Percentiles rank a stretch among this genome's conserved stretches.
Evolutionary conservation across 2,888 invertebrate genomes (phyloP).

Genomic region (Ornithoptera alexandrae): DNA sequence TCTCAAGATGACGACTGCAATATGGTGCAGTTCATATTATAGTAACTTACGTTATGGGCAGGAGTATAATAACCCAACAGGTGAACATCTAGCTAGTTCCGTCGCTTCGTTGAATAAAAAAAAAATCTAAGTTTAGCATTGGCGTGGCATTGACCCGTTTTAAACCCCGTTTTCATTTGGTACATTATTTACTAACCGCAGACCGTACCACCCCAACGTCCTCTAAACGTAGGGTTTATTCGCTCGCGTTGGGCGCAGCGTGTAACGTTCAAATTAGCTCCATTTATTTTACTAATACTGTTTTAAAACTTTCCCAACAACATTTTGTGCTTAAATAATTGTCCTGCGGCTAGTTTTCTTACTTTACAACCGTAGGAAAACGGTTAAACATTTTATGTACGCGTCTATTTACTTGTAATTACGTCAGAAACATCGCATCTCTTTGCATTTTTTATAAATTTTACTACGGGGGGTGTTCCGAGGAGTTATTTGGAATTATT

Average conservation of each 20-base stretch:
- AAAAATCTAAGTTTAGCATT: no score
- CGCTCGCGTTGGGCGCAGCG: background rate
- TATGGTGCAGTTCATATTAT: no score
- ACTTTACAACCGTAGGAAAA: background rate
- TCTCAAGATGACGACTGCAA: no score
- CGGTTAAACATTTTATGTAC: background rate
- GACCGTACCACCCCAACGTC: conserved; percentile 1
- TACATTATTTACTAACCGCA: conserved; percentile 1
- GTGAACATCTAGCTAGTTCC: no score
- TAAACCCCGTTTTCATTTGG: background rate
- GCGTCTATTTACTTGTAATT: background rate
- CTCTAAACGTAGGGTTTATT: conserved; percentile 9
- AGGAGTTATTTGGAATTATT: no score
- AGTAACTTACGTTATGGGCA: no score
- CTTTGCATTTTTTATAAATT: no score
- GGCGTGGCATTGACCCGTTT: no score
- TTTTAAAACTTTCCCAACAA: conserved; percentile 19
- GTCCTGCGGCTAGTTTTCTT: conserved; percentile 5
- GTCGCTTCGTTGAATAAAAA: no score
- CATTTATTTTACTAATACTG: conserved; percentile 27
- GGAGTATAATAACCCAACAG: no score
- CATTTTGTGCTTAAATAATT: conserved; percentile 6
- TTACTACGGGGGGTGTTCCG: no score
- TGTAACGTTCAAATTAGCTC: conserved; percentile 13
- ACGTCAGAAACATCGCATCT: background rate